These are phyloP conservation scores for Gouania willdenowi DNA, from an alignment of 2,797 vertebrate genomes.

Conservation along the genomic window DNA sequence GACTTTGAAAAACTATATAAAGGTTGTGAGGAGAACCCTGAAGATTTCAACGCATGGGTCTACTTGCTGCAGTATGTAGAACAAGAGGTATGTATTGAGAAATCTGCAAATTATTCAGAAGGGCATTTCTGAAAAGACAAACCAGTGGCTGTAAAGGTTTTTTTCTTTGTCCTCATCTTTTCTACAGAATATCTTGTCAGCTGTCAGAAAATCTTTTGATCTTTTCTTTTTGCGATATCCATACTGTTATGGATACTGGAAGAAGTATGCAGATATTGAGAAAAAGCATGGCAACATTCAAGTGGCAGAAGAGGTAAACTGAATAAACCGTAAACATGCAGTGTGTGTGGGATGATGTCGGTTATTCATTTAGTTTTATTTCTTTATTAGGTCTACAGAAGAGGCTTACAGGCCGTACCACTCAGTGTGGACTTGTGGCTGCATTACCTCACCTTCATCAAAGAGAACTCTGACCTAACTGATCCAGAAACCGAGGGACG, in stretches of 20 bases:
- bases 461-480: conserved; percentile 87
- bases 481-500: conserved; percentile 86
- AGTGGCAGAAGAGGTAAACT: conserved; percentile 92
- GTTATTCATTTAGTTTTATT: background rate
- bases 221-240: conserved; percentile 92
- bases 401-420: conserved; percentile 95
- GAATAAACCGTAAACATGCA: no score
- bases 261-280: conserved; percentile 96
- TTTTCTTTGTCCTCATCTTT: background rate
- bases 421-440: conserved; percentile 98
- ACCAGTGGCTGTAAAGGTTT: background rate
- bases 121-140: no score
- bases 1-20: conserved; percentile 94
- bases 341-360: background rate
- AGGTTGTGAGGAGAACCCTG: conserved; percentile 88
- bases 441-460: conserved; percentile 94
- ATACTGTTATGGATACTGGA: conserved; percentile 99
- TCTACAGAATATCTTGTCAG: conserved; percentile 82
- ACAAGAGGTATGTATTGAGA: conserved; percentile 84
- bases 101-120: no score
- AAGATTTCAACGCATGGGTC: conserved; percentile 97
- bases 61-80: conserved; percentile 95
- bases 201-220: conserved; percentile 90
- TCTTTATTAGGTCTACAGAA: conserved; percentile 86
- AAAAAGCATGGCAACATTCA: conserved; percentile 88